Conservation (phyloP, 1,140 invertebrate species). For the Panonychus citri region DNA sequence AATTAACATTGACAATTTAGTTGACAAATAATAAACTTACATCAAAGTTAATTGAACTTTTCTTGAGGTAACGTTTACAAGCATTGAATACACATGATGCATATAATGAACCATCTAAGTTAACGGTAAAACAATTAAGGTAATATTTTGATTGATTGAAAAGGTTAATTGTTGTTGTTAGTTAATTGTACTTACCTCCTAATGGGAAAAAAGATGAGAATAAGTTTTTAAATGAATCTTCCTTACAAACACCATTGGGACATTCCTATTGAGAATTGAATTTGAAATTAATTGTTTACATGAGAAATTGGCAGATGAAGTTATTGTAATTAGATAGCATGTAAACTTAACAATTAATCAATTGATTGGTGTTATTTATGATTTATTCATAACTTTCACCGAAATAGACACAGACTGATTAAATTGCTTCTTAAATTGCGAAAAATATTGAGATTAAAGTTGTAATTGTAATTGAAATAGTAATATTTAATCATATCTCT, state of each 20-base stretch:
- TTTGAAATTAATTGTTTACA: neutral
- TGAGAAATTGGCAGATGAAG: too few species aligned
- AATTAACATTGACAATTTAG: neutral
- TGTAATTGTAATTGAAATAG: too few species aligned
- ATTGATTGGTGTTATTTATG: too few species aligned
- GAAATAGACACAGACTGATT: too few species aligned
- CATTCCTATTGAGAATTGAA: conserved; percentile 41
- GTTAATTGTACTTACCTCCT: conserved; percentile 41
- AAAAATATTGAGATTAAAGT: too few species aligned
- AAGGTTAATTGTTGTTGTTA: neutral
- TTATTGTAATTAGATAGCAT: too few species aligned
- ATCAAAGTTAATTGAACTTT: neutral
- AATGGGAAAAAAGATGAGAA: conserved; percentile 81
- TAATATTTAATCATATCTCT: too few species aligned
- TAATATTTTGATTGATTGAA: neutral
- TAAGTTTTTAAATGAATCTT: conserved; percentile 73
- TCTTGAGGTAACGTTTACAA: neutral
- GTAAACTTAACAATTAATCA: too few species aligned
- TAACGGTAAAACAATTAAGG: neutral
- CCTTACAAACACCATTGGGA: conserved; percentile 65
- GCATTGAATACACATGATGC: too few species aligned
- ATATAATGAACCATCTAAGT: conserved; percentile 1
- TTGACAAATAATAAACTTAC: neutral
- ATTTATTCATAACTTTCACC: too few species aligned
- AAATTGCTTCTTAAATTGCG: too few species aligned